Percentiles rank a stretch among this genome's conserved stretches.
Evolutionary conservation across 2,113 vertebrate species (phyloP).

Genomic region (Monarcha castaneiventris): DNA sequence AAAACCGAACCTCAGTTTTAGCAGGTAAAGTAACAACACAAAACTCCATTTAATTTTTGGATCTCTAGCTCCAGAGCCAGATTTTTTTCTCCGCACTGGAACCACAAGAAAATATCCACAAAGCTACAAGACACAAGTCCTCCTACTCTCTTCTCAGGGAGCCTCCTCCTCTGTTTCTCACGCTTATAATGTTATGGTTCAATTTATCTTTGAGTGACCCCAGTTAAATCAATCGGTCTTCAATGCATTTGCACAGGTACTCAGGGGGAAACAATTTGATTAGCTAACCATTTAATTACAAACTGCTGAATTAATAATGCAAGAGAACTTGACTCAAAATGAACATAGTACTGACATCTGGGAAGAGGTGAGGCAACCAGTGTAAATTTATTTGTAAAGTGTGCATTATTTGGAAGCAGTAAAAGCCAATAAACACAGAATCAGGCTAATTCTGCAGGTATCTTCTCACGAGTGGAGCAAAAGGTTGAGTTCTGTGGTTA

Average conservation of each 20-base stretch:
- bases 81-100: not conserved
- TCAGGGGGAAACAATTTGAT: not conserved
- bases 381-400: not conserved
- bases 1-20: not conserved
- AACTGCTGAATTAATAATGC: not conserved
- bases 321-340: not conserved
- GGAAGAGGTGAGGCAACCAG: not conserved
- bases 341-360: not conserved
- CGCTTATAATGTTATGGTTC: not conserved
- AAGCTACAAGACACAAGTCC: not conserved
- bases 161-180: not conserved
- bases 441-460: not conserved
- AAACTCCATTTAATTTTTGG: not conserved
- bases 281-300: constrained; percentile 27
- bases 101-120: not conserved
- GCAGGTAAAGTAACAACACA: not conserved
- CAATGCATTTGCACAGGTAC: not conserved
- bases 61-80: not conserved
- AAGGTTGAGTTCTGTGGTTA: not conserved
- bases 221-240: not conserved
- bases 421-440: not conserved
- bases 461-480: not conserved
- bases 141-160: not conserved
- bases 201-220: not conserved
- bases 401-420: not conserved